Base-by-base conservation (phyloP, 2,797 vertebrate species). In the Enteromius treurensis region DNA sequence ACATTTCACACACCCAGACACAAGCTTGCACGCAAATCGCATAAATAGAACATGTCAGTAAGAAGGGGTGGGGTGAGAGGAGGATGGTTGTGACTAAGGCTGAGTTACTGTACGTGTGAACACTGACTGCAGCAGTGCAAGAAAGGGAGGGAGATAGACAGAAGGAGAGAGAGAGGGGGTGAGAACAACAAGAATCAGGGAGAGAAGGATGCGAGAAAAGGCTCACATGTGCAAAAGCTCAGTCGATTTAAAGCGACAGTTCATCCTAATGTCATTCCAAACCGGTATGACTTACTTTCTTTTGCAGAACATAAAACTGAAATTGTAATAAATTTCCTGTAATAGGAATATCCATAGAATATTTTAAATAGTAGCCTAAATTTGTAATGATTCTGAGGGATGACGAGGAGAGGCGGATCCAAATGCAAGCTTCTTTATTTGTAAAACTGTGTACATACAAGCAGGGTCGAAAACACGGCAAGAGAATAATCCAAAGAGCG, bases 91-190 rank as follows among this genome's bases (percentile, higher is more conserved):
- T 75, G 76, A 68, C 84, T 80, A 82, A 26, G 84, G 83, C 85
- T 84, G 83, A 87, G 71, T 87, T 87, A 83, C 87, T 23, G 68
- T 85, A 87, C 60, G 86, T 84, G 85, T 85, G 88, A 87, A 91
- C 84, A 87, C 45, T 42, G 70, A 78, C 49, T 71, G 60, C 76
- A 80, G 75, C 77, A 60, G 73, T 6, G 37, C 32, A 11, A 84
- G 70, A 86, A 34, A 68, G 47, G 40, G 19, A 82, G 65, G 69
- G 37, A 79, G 23, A 42, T 6, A 53, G 64, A 74, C 7, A 73
- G 70, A 76, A 81, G 84, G 32, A 42, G 73, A 23, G 73, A 23
- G 60, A 17, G 23, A 60, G 29, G 64, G 82, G 23, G 69, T 65
- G 81, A 78, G 51, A 83, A 45, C 67, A 80, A 55, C 42, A 79